Evolutionary conservation across 2,113 vertebrate genomes (phyloP).

Genomic region (Heloderma charlesbogerti): DNA sequence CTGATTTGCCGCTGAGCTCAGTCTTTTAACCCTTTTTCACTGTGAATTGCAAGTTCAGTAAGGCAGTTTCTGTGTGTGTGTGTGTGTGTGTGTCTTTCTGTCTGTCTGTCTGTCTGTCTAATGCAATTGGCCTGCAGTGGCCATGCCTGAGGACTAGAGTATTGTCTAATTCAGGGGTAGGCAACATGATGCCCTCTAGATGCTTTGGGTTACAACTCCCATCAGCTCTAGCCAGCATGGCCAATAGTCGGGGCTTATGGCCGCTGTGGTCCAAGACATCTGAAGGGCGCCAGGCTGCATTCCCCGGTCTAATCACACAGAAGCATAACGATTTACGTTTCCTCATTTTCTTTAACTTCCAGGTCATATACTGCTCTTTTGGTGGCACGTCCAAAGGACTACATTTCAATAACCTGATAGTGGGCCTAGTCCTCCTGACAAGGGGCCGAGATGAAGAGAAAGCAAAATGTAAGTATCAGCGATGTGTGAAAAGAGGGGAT

Average conservation of each 20-base stretch:
- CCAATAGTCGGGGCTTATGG: neutral
- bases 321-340: neutral
- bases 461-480: slow-evolving; percentile 89
- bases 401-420: slow-evolving; percentile 97
- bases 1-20: neutral
- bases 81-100: no score
- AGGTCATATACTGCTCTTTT: slow-evolving; percentile 98
- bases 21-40: neutral
- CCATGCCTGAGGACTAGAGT: neutral
- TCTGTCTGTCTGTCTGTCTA: neutral
- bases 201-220: neutral
- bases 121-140: neutral
- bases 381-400: slow-evolving; percentile 96
- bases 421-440: slow-evolving; percentile 95
- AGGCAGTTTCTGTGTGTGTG: neutral
- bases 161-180: no score
- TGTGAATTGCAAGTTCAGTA: neutral
- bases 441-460: slow-evolving; percentile 97
- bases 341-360: slow-evolving; percentile 23
- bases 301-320: neutral
- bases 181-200: neutral
- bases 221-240: neutral
- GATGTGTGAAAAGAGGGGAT: accelerated
- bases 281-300: neutral
- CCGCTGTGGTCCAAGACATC: neutral